phyloP scores from a whole-genome alignment of 2,113 vertebrate genomes.

The Eclectus roratus region DNA sequence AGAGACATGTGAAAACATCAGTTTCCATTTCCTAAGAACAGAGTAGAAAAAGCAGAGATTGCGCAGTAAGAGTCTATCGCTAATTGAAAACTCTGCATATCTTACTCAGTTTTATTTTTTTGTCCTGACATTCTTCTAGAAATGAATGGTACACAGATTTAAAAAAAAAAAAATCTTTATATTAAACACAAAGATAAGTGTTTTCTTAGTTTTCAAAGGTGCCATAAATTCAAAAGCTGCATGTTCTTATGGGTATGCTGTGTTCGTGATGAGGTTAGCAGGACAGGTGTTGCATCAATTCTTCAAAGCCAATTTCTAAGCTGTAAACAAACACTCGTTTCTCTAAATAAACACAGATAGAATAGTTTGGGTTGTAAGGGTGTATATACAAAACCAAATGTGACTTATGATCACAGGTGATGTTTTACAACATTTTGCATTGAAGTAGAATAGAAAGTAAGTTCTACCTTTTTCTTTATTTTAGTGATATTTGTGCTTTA shows the following conservation, averaged over 20 bases:
- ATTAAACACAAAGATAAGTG: not conserved
- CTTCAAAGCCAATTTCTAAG: not conserved
- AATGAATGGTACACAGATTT: not conserved
- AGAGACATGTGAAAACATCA: not conserved
- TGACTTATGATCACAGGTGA: not conserved
- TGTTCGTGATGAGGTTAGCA: not conserved
- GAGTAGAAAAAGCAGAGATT: not conserved
- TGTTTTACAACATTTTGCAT: not conserved
- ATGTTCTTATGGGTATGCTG: not conserved
- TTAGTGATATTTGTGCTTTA: not conserved
- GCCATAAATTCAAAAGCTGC: not conserved
- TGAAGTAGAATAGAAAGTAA: not conserved
- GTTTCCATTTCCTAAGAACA: not conserved
- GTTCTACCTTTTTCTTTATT: not conserved
- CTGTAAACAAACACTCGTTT: not conserved
- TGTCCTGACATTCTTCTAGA: not conserved
- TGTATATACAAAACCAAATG: not conserved
- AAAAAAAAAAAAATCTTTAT: not conserved
- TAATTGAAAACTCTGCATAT: not conserved
- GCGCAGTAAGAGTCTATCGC: not conserved
- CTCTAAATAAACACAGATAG: not conserved
- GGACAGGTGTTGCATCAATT: not conserved
- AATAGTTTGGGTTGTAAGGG: not conserved
- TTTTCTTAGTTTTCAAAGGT: not conserved
- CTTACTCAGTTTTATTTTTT: not conserved